These are phyloP conservation scores for Leptestheria dahalacensis DNA, from an alignment of 1,140 invertebrate species.

Conservation along the genomic window DNA sequence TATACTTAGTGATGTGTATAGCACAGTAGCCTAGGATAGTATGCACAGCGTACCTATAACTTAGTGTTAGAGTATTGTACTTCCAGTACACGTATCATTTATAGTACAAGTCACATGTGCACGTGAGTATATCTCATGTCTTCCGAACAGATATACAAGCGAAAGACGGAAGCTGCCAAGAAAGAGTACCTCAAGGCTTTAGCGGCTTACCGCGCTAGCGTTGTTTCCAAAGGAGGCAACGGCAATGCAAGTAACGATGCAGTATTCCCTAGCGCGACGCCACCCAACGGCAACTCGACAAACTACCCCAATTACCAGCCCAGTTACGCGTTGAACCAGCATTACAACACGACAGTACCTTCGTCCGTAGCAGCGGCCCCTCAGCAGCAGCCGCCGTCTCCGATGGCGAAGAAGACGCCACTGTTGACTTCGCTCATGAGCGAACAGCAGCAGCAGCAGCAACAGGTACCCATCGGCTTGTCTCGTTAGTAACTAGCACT, in stretches of 20 bases:
- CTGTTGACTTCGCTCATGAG: constrained; percentile 25
- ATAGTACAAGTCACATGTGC: neutral
- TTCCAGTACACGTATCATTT: too few relatives aligned
- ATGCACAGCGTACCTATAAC: too few relatives aligned
- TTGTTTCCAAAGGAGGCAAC: constrained; percentile 57
- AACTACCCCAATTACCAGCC: neutral
- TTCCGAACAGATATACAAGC: constrained; percentile 92
- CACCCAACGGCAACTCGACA: neutral
- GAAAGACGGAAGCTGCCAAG: constrained; percentile 89
- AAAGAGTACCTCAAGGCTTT: constrained; percentile 91
- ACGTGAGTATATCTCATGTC: constrained; percentile 22
- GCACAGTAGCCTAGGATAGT: too few relatives aligned
- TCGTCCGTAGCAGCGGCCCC: too few relatives aligned
- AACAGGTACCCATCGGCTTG: too few relatives aligned
- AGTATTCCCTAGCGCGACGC: neutral
- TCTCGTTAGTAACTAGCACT: too few relatives aligned
- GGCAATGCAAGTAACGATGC: neutral
- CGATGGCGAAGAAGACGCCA: constrained; percentile 26
- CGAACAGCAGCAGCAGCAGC: constrained; percentile 24
- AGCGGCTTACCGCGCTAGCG: constrained; percentile 78
- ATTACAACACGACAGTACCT: neutral
- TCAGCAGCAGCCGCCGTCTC: constrained; percentile 16
- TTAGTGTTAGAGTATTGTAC: too few relatives aligned
- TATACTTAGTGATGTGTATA: too few relatives aligned
- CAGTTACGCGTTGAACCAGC: neutral